Evolutionary conservation across 2,888 invertebrate species (phyloP).

Genomic region (Junonia oenone): DNA sequence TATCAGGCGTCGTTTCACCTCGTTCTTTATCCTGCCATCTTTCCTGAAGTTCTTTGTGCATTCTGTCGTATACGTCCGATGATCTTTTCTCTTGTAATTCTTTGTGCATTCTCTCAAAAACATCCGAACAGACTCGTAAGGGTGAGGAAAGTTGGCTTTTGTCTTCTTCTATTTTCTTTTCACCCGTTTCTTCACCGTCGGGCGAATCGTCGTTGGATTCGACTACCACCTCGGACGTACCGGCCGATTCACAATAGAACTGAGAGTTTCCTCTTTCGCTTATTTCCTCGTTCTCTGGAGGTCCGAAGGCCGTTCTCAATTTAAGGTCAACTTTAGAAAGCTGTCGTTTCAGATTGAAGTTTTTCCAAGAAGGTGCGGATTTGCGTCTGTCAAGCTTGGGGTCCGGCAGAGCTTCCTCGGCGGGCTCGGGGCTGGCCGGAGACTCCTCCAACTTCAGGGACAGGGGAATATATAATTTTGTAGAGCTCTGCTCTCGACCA

Average conservation of each 20-base stretch:
- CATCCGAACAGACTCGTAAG: slow-evolving; percentile 59
- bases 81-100: slow-evolving; percentile 56
- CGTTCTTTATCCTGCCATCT: slow-evolving; percentile 61
- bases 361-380: slow-evolving; percentile 87
- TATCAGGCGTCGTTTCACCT: slow-evolving; percentile 36
- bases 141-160: slow-evolving; percentile 45
- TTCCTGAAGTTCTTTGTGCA: slow-evolving; percentile 69
- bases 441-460: slow-evolving; percentile 60
- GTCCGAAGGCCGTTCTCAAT: slow-evolving; percentile 82
- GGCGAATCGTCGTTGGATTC: slow-evolving; percentile 41
- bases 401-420: slow-evolving; percentile 42
- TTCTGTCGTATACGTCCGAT: slow-evolving; percentile 59
- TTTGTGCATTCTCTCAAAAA: slow-evolving; percentile 63
- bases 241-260: slow-evolving; percentile 58
- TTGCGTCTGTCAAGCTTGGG: slow-evolving; percentile 78
- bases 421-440: slow-evolving; percentile 41
- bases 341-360: slow-evolving; percentile 89
- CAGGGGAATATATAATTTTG: slow-evolving; percentile 57
- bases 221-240: slow-evolving; percentile 42
- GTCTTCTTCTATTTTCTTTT: slow-evolving; percentile 33
- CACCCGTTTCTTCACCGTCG: slow-evolving; percentile 36
- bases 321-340: slow-evolving; percentile 88
- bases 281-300: slow-evolving; percentile 56
- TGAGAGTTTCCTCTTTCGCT: slow-evolving; percentile 52
- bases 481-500: slow-evolving; percentile 41